Conservation (phyloP, 2,113 vertebrate species). For the Odocoileus virginianus region DNA sequence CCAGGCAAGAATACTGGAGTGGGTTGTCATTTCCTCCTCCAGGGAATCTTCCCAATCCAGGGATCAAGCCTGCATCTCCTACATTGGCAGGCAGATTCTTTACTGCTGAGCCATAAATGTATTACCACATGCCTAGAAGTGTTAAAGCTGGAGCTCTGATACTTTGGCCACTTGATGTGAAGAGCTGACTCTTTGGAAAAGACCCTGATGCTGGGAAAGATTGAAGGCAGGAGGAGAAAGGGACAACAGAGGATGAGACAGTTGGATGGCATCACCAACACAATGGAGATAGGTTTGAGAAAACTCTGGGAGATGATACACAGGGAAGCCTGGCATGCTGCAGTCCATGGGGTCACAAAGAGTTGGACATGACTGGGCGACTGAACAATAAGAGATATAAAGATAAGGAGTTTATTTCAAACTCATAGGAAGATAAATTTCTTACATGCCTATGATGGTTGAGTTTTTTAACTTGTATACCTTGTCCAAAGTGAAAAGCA, state of each 20-base stretch:
- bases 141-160: not conserved
- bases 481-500: not conserved
- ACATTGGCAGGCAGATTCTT: not conserved
- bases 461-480: not conserved
- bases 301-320: not conserved
- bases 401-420: slow-evolving; percentile 16
- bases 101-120: not conserved
- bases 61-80: not conserved
- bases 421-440: not conserved
- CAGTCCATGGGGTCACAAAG: not conserved
- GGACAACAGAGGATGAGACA: not conserved
- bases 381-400: not conserved
- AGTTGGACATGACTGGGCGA: not conserved
- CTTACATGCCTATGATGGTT: not conserved
- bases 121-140: not conserved
- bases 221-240: not conserved
- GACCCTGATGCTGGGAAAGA: not conserved
- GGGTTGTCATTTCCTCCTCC: not conserved
- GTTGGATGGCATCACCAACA: not conserved
- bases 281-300: not conserved
- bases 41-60: not conserved
- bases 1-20: not conserved
- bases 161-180: not conserved
- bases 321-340: not conserved
- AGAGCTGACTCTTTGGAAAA: not conserved